A percentile compares a stretch with the other conserved stretches of the same genome.
Evolutionary conservation across 2,797 vertebrate species (phyloP).

Genomic region (Sebastes hopkinsi): DNA sequence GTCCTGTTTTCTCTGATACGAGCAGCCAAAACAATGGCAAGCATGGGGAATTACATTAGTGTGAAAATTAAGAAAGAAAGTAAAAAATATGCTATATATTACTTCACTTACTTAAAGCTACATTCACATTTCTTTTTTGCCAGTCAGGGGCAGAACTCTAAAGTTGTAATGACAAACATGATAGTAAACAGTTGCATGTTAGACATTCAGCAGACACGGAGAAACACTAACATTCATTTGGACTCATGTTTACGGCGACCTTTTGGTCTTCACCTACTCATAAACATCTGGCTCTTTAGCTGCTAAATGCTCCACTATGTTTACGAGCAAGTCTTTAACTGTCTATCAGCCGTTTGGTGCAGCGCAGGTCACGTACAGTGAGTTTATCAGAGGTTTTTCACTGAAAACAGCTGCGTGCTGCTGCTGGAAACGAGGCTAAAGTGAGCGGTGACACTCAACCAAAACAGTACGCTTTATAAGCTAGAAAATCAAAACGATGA

Average conservation of each 20-base stretch:
- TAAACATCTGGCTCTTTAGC: background rate
- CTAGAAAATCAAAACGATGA: background rate
- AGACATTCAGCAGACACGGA: background rate
- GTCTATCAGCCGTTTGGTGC: background rate
- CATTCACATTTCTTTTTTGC: background rate
- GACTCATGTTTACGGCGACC: background rate
- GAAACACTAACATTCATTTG: background rate
- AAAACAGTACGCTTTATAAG: background rate
- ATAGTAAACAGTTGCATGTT: background rate
- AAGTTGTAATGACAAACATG: background rate
- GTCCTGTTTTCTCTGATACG: constrained; percentile 13
- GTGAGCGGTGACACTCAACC: background rate
- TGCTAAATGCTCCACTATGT: background rate
- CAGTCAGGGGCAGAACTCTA: background rate
- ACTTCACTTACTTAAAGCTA: background rate
- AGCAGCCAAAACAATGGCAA: constrained; percentile 22
- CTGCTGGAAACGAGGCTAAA: background rate
- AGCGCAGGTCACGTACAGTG: background rate
- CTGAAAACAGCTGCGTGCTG: background rate
- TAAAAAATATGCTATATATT: background rate
- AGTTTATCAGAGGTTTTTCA: background rate
- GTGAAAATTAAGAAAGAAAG: background rate
- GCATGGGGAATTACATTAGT: background rate
- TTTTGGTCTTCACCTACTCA: background rate
- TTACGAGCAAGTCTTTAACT: background rate